Percentiles rank a stretch among this genome's conserved stretches.
These are phyloP conservation scores for Luscinia megarhynchos DNA, from an alignment of 2,797 vertebrate species.

Conservation along the genomic window DNA sequence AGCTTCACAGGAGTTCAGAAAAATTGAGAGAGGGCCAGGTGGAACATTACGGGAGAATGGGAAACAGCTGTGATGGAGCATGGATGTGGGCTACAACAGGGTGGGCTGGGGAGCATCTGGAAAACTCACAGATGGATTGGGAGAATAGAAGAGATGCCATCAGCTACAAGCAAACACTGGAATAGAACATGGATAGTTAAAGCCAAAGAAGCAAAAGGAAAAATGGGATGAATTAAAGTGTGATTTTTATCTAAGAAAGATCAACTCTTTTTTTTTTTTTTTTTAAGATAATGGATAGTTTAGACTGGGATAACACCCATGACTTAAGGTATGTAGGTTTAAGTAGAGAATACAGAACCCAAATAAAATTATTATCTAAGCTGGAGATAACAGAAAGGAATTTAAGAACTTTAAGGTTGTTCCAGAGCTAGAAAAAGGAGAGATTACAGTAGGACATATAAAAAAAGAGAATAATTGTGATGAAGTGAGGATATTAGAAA, in stretches of 20 bases:
- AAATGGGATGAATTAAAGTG: constrained; percentile 36
- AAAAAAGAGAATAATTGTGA: not conserved
- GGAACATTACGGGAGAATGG: constrained; percentile 63
- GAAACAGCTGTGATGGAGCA: constrained; percentile 64
- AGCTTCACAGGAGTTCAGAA: constrained; percentile 61
- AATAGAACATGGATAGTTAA: constrained; percentile 35
- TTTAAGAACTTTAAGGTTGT: constrained; percentile 32
- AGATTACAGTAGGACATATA: not conserved
- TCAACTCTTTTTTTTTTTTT: not conserved
- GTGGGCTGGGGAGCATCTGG: constrained; percentile 58
- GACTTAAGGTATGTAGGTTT: constrained; percentile 46
- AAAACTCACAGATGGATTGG: constrained; percentile 44
- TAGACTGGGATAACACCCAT: constrained; percentile 38
- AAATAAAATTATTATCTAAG: constrained; percentile 47
- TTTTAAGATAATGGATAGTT: not conserved
- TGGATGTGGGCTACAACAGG: constrained; percentile 40
- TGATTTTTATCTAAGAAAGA: constrained; percentile 28
- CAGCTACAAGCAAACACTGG: constrained; percentile 2
- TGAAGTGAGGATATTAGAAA: not conserved
- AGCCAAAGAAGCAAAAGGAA: constrained; percentile 48
- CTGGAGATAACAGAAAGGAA: constrained; percentile 14
- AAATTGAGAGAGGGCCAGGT: constrained; percentile 66
- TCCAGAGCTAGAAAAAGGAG: not conserved
- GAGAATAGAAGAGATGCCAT: constrained; percentile 22
- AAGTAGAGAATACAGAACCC: constrained; percentile 34